Conservation (phyloP, 2,888 invertebrate genomes). For the Mayetiola destructor region DNA sequence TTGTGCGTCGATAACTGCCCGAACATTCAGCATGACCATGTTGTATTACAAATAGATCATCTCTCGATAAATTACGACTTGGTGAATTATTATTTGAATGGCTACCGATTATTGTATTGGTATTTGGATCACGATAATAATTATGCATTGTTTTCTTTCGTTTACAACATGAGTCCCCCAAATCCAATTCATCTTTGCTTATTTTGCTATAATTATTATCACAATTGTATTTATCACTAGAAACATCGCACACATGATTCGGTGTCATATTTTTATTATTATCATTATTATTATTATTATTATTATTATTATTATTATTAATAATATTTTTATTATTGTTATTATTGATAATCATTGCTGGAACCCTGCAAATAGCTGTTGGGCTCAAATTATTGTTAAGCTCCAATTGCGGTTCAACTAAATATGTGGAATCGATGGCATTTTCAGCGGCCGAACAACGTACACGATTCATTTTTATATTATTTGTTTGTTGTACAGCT, state of each 20-base stretch:
- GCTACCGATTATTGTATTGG: not conserved
- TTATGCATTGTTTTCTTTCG: constrained; percentile 35
- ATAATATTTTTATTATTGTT: constrained; percentile 27
- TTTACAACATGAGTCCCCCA: constrained; percentile 32
- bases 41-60: not conserved
- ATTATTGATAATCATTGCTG: no score
- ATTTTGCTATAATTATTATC: constrained; percentile 13
- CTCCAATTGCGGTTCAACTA: not conserved
- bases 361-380: no score
- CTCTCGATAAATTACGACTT: not conserved
- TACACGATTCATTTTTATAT: constrained; percentile 9
- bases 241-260: not conserved
- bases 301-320: constrained; percentile 32
- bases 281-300: constrained; percentile 14
- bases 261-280: not conserved
- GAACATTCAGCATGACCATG: not conserved
- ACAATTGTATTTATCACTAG: constrained; percentile 14
- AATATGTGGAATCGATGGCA: not conserved
- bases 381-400: not conserved
- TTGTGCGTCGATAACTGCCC: constrained; percentile 18
- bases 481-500: constrained; percentile 26
- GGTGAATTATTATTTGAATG: constrained; percentile 7
- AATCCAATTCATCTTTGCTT: constrained; percentile 14
- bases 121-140: constrained; percentile 20
- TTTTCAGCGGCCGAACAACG: no score